Evolutionary conservation across 2,113 vertebrate genomes (phyloP), one percentile per base, ranked within the genome.

Genomic region (Brachyhypopomus occidentalis): DNA sequence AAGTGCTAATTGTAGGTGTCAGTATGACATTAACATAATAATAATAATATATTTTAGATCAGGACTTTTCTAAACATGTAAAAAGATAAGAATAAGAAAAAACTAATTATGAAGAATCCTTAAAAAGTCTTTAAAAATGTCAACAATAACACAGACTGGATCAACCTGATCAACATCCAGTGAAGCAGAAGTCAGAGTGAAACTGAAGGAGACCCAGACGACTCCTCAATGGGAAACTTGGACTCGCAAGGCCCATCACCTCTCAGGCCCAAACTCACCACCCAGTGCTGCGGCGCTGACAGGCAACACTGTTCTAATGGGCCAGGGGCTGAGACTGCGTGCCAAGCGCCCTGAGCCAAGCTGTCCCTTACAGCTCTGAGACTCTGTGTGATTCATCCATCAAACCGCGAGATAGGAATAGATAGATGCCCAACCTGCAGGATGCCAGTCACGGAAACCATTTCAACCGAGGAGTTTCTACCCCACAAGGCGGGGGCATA

Each of bases 301-400:
- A 73, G 72, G 34, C 27, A 73, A 56, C 72, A 34, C 19, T 34
- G 55, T 55, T 59, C 22, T 19, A 75, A 75, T 34, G 55, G 34
- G 66, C 14, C 34, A n/a, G 34, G 64, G 67, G 34, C 8, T 8
- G 17, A 56, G 30, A 20, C 59, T 48, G 41, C 1, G 23, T 66
- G 64, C 64, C 36, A 52, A 52, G 14, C 14, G 12, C 45, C 45
- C 1, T 52, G 45, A 9, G 45, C 45, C 30, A 36, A 16, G 1
- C 64, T 34, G 64, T 67, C 36, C 4, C 14, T 63, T 48, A 72
- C 59, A 80, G 59, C 30, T 52, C 70, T 69, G 78, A 73, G 30
- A 45, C 20, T 1, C 58, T 63, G 7, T 48, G 5, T 6, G 56
- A 73, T 25, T 52, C n/a, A 64, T 64, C 25, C 36, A 45, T 80